These are phyloP conservation scores for Altica lythri DNA, from an alignment of 2,888 invertebrate genomes.

Conservation along the genomic window DNA sequence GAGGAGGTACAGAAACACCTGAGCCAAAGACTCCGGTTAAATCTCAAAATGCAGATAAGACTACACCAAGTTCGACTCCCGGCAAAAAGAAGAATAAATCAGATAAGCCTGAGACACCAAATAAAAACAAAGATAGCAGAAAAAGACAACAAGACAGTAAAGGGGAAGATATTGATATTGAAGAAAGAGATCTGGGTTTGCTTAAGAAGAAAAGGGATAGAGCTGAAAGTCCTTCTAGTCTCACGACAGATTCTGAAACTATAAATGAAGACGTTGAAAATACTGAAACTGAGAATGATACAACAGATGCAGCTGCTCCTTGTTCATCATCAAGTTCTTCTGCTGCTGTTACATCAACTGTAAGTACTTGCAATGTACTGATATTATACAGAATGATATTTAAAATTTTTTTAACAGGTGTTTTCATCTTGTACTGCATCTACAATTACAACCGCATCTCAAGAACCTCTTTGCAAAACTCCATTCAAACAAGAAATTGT, in stretches of 20 bases:
- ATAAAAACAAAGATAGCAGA: constrained; percentile 55
- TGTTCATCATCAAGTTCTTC: constrained; percentile 41
- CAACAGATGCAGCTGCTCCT: constrained; percentile 56
- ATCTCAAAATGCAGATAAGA: constrained; percentile 37
- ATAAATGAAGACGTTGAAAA: constrained; percentile 69
- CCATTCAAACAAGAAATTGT: constrained; percentile 23
- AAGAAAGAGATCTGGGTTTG: constrained; percentile 59
- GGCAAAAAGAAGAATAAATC: constrained; percentile 38
- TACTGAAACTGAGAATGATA: constrained; percentile 52
- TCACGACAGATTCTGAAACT: constrained; percentile 84
- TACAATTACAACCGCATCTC: constrained; percentile 22
- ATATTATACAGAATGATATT: not conserved
- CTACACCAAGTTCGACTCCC: constrained; percentile 16
- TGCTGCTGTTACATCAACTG: constrained; percentile 20
- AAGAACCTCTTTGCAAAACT: constrained; percentile 24
- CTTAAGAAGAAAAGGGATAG: constrained; percentile 59
- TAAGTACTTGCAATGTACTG: constrained; percentile 18
- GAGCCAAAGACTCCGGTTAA: constrained; percentile 62
- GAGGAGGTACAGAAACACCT: constrained; percentile 58
- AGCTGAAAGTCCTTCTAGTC: constrained; percentile 75
- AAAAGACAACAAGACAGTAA: constrained; percentile 56
- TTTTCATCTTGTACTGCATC: constrained; percentile 24
- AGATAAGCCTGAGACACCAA: constrained; percentile 61
- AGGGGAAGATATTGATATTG: constrained; percentile 54
- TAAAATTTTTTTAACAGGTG: constrained; percentile 15